Evolutionary conservation across 2,797 vertebrate genomes (phyloP).

Genomic region (Pteropus rufus): DNA sequence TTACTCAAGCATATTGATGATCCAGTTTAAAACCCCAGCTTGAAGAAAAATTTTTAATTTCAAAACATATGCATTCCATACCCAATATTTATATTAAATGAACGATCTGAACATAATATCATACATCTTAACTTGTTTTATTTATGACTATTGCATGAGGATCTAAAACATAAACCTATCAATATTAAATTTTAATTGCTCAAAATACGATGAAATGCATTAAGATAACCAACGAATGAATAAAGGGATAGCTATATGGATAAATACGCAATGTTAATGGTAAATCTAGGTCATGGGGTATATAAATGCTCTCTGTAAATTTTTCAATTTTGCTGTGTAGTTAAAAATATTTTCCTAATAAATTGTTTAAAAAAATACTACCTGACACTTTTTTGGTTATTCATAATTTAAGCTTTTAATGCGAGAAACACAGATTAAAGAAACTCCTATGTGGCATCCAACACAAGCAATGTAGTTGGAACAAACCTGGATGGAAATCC

Average conservation of each 20-base stretch:
- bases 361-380: not conserved
- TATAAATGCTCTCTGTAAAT: not conserved
- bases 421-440: not conserved
- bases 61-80: constrained; percentile 1
- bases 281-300: not conserved
- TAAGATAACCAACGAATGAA: constrained; percentile 19
- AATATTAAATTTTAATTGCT: constrained; percentile 26
- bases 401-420: constrained; percentile 24
- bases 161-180: not conserved
- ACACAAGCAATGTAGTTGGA: not conserved
- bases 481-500: constrained; percentile 33
- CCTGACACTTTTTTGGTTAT: not conserved
- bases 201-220: constrained; percentile 32
- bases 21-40: not conserved
- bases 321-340: not conserved
- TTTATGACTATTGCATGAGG: not conserved
- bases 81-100: constrained; percentile 6
- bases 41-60: constrained; percentile 47
- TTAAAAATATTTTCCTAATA: constrained; percentile 30
- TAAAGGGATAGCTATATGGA: not conserved
- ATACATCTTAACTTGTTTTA: constrained; percentile 14
- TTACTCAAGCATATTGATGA: not conserved
- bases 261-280: not conserved
- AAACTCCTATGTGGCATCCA: not conserved
- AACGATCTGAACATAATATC: not conserved